Evolutionary conservation across 2,888 invertebrate species (phyloP).

Genomic region (Tethea ocularis): DNA sequence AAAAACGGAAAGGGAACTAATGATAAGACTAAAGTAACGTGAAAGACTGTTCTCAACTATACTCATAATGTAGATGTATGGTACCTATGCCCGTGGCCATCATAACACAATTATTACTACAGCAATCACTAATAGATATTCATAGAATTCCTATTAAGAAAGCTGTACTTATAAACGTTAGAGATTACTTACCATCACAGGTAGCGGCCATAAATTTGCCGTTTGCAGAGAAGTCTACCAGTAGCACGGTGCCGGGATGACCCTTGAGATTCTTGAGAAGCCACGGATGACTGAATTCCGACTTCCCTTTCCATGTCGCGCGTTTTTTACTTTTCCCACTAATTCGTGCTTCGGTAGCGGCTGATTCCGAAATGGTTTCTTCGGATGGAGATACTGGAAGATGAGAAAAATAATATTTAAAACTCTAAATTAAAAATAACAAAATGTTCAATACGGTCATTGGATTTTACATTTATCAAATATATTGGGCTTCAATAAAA

Average conservation of each 20-base stretch:
- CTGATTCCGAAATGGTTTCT: slow-evolving; percentile 58
- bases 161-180: slow-evolving; percentile 11
- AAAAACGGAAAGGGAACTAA: slow-evolving; percentile 3
- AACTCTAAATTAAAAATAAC: neutral
- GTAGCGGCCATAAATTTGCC: slow-evolving; percentile 93
- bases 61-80: neutral
- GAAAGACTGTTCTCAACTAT: neutral
- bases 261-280: slow-evolving; percentile 91
- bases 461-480: too few relatives aligned
- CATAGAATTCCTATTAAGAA: neutral
- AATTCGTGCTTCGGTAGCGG: slow-evolving; percentile 53
- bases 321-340: slow-evolving; percentile 81
- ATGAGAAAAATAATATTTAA: slow-evolving; percentile 8
- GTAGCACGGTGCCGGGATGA: slow-evolving; percentile 89
- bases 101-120: slow-evolving; percentile 1
- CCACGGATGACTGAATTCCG: slow-evolving; percentile 89
- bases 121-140: neutral
- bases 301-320: slow-evolving; percentile 76
- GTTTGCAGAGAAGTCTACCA: slow-evolving; percentile 92
- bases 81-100: slow-evolving; percentile 12
- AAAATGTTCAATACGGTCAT: neutral
- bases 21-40: neutral
- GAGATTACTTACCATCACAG: slow-evolving; percentile 88
- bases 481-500: too few relatives aligned
- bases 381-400: slow-evolving; percentile 61